These are phyloP conservation scores for Athene noctua DNA, from an alignment of 2,113 vertebrate genomes.

Conservation along the genomic window DNA sequence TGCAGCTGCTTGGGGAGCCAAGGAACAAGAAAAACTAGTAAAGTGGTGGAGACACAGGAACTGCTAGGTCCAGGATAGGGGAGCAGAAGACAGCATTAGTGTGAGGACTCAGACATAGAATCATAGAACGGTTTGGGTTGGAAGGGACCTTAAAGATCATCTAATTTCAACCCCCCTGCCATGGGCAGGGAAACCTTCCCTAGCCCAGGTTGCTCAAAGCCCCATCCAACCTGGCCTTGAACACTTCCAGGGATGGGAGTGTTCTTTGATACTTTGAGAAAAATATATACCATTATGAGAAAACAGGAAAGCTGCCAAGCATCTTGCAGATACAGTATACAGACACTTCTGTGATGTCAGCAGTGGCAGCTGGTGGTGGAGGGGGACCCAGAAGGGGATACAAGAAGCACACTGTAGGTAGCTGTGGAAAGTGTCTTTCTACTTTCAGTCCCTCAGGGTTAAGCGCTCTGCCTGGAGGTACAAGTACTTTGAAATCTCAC, in stretches of 20 bases:
- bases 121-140: too few relatives aligned
- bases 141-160: too few relatives aligned
- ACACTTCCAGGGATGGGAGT: too few relatives aligned
- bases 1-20: neutral
- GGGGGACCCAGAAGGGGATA: neutral
- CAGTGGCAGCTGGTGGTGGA: neutral
- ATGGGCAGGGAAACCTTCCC: too few relatives aligned
- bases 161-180: too few relatives aligned
- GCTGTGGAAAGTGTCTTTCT: neutral
- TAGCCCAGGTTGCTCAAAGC: too few relatives aligned
- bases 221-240: too few relatives aligned
- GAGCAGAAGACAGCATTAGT: neutral
- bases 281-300: neutral
- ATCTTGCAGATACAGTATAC: neutral
- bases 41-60: neutral
- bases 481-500: neutral
- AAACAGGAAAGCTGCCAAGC: slow-evolving; percentile 19
- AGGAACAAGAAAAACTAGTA: neutral
- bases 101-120: neutral
- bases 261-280: neutral
- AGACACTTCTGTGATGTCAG: neutral
- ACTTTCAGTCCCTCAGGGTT: neutral
- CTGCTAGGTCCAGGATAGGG: neutral
- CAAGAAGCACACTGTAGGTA: neutral
- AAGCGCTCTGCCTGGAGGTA: neutral